phyloP scores from a whole-genome alignment of 2,888 invertebrate genomes.

The Tineola bisselliella region DNA sequence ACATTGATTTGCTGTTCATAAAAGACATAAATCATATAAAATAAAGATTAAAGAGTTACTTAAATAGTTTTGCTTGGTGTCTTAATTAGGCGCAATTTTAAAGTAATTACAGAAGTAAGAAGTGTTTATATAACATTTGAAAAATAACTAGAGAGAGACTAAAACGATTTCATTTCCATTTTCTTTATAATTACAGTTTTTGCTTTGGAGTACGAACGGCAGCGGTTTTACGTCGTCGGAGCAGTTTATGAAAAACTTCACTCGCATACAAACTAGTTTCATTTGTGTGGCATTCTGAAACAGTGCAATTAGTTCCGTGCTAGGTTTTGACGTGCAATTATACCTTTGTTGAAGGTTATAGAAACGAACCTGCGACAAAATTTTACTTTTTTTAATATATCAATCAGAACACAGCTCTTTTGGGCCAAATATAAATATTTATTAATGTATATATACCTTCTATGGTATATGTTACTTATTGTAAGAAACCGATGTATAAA shows the following conservation, averaged over 20 bases:
- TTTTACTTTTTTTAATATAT: too few species aligned
- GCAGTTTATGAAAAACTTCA: constrained; percentile 50
- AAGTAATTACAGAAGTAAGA: neutral
- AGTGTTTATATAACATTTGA: constrained; percentile 1
- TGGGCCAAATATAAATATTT: too few species aligned
- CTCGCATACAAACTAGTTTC: constrained; percentile 47
- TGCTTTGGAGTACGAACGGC: constrained; percentile 22
- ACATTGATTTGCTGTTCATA: too few species aligned
- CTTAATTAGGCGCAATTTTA: neutral
- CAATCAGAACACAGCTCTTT: too few species aligned
- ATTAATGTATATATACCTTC: too few species aligned
- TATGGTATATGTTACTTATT: too few species aligned
- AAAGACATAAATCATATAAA: too few species aligned
- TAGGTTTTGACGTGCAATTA: neutral
- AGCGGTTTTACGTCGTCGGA: constrained; percentile 14
- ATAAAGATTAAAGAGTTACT: neutral
- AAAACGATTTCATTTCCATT: constrained; percentile 40
- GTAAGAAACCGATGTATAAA: too few species aligned
- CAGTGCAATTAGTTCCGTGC: constrained; percentile 5
- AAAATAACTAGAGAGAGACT: neutral
- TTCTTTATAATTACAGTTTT: constrained; percentile 50
- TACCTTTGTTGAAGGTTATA: neutral
- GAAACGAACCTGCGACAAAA: too few species aligned
- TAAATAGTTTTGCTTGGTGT: neutral
- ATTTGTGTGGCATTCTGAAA: constrained; percentile 22